These are phyloP conservation scores for Tinea pellionella DNA, from an alignment of 2,888 invertebrate species.

Conservation along the genomic window DNA sequence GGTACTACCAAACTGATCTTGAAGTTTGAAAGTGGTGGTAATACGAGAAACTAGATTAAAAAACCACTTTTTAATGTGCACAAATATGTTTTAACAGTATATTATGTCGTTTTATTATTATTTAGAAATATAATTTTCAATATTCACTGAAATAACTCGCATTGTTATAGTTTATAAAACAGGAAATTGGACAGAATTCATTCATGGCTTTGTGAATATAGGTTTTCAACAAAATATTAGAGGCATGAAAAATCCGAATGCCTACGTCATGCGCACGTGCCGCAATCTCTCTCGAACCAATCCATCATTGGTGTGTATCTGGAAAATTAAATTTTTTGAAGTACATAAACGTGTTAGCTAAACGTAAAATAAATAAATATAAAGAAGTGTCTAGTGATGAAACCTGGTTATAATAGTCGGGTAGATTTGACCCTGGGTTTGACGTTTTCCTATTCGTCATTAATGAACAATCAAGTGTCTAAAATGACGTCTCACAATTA, in stretches of 20 bases:
- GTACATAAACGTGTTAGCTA: background rate
- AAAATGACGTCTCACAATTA: constrained; percentile 43
- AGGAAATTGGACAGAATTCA: background rate
- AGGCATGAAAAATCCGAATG: background rate
- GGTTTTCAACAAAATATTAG: background rate
- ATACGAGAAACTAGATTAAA: no score
- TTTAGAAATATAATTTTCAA: background rate
- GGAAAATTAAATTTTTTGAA: background rate
- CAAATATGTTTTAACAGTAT: no score
- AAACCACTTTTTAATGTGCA: no score
- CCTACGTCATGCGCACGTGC: background rate
- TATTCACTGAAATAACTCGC: background rate
- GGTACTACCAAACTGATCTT: no score
- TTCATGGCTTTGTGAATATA: background rate
- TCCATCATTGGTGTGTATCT: background rate
- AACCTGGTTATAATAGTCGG: no score
- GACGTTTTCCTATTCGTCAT: background rate
- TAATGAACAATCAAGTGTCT: constrained; percentile 35
- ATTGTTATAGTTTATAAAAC: background rate
- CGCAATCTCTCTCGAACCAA: background rate
- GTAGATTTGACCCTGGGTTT: background rate
- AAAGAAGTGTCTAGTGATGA: no score
- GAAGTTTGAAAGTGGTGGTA: no score
- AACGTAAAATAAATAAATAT: background rate
- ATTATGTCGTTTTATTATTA: no score